Evolutionary conservation across 2,888 invertebrate species (phyloP).

Genomic region (Parnassius glacialis): DNA sequence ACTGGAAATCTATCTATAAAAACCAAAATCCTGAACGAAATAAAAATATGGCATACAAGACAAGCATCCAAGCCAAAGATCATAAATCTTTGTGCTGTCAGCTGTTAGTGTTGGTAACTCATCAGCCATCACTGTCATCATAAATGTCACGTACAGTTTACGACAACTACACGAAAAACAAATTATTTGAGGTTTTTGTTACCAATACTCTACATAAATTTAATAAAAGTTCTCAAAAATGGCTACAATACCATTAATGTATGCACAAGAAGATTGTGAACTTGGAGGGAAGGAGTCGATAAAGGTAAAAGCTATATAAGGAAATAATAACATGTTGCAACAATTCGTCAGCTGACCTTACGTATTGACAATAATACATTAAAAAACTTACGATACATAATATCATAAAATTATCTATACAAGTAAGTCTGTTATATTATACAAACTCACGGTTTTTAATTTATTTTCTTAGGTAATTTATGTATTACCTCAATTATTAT

Average conservation of each 20-base stretch:
- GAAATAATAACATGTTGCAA: slow-evolving; percentile 8
- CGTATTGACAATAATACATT: slow-evolving; percentile 14
- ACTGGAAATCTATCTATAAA: too few relatives aligned
- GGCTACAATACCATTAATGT: slow-evolving; percentile 82
- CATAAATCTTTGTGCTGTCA: too few relatives aligned
- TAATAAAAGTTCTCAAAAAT: slow-evolving; percentile 40
- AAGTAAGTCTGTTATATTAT: too few relatives aligned
- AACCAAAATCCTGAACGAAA: too few relatives aligned
- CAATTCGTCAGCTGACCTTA: slow-evolving; percentile 24
- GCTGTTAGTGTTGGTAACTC: too few relatives aligned
- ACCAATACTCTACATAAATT: slow-evolving; percentile 17
- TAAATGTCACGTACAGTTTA: slow-evolving; percentile 11
- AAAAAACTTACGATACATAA: neutral
- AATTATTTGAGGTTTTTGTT: slow-evolving; percentile 12
- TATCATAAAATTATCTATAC: too few relatives aligned
- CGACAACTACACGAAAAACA: slow-evolving; percentile 17
- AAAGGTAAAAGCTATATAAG: slow-evolving; percentile 51
- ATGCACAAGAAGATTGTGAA: slow-evolving; percentile 84
- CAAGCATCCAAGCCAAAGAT: too few relatives aligned
- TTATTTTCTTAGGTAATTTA: too few relatives aligned
- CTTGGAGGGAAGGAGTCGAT: slow-evolving; percentile 83
- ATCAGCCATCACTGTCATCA: neutral
- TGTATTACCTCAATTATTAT: too few relatives aligned
- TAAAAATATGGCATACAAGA: too few relatives aligned
- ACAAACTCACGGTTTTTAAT: too few relatives aligned